These are phyloP conservation scores for Notodonta dromedarius DNA, from an alignment of 2,888 invertebrate species.

Conservation along the genomic window DNA sequence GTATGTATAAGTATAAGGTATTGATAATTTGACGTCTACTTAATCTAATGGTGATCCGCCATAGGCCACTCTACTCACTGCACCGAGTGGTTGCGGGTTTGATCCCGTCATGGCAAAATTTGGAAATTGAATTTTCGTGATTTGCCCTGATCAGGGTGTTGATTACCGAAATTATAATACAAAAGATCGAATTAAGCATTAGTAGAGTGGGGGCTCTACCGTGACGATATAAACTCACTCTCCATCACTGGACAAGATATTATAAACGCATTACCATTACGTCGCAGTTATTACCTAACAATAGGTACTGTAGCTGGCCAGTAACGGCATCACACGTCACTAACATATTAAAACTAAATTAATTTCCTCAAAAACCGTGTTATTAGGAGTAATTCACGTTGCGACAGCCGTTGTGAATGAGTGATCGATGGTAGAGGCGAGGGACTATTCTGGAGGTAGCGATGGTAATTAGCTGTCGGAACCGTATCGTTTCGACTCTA, in stretches of 20 bases:
- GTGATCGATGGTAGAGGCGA: slow-evolving; percentile 37
- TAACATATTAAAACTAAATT: slow-evolving; percentile 42
- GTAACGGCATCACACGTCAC: not conserved
- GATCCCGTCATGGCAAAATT: too few relatives aligned
- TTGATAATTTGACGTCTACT: too few relatives aligned
- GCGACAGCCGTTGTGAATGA: slow-evolving; percentile 45
- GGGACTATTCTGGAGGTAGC: slow-evolving; percentile 3
- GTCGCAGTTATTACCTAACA: slow-evolving; percentile 3
- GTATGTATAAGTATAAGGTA: too few relatives aligned
- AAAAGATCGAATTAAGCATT: too few relatives aligned
- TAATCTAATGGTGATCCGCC: too few relatives aligned
- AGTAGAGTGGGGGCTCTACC: not conserved
- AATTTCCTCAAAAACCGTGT: slow-evolving; percentile 31
- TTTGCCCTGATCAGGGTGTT: too few relatives aligned
- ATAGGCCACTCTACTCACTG: too few relatives aligned
- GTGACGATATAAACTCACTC: not conserved
- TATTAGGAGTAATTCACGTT: slow-evolving; percentile 34
- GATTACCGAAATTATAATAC: too few relatives aligned
- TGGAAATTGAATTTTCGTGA: too few relatives aligned
- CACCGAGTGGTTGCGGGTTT: too few relatives aligned
- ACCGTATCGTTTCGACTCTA: not conserved
- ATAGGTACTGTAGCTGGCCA: not conserved
- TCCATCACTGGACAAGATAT: not conserved
- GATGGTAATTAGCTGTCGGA: slow-evolving; percentile 3
- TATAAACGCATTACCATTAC: not conserved